phyloP scores from a whole-genome alignment of 2,888 invertebrate species.

The Eueremaeus valkanovi region DNA sequence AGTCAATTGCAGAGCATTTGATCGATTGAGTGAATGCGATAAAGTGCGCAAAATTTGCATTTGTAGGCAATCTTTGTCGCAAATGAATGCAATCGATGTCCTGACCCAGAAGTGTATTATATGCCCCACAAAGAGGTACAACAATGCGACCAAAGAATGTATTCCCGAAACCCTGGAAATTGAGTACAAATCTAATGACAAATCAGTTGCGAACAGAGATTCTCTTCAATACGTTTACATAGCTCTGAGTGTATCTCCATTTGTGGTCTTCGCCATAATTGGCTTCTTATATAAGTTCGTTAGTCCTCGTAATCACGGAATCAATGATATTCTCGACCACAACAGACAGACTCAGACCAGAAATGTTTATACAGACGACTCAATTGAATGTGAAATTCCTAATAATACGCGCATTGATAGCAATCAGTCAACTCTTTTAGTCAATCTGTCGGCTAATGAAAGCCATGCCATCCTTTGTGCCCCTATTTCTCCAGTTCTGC shows the following conservation, averaged over 20 bases:
- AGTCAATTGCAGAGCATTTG: slow-evolving; percentile 37
- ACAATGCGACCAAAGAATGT: slow-evolving; percentile 33
- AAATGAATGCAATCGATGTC: slow-evolving; percentile 27
- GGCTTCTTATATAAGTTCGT: slow-evolving; percentile 39
- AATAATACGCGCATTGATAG: slow-evolving; percentile 15
- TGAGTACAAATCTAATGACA: slow-evolving; percentile 29
- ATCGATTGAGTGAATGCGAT: slow-evolving; percentile 37
- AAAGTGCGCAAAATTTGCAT: slow-evolving; percentile 15
- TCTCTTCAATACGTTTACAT: slow-evolving; percentile 40
- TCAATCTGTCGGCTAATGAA: not conserved
- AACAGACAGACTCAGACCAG: not conserved
- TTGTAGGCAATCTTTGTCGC: slow-evolving; percentile 36
- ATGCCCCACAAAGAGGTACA: slow-evolving; percentile 33
- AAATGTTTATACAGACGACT: slow-evolving; percentile 10
- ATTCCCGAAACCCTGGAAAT: slow-evolving; percentile 28
- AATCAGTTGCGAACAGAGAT: slow-evolving; percentile 8
- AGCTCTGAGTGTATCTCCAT: slow-evolving; percentile 36
- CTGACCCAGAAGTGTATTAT: slow-evolving; percentile 37
- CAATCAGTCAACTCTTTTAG: slow-evolving; percentile 8
- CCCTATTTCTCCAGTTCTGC: slow-evolving; percentile 14
- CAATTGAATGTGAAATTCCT: not conserved
- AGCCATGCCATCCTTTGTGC: not conserved
- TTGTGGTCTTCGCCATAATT: slow-evolving; percentile 38
- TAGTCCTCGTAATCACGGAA: slow-evolving; percentile 21
- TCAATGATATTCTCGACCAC: not conserved